These are phyloP conservation scores for Apistogramma diplotaenia DNA, from an alignment of 2,113 vertebrate genomes.

Conservation along the genomic window DNA sequence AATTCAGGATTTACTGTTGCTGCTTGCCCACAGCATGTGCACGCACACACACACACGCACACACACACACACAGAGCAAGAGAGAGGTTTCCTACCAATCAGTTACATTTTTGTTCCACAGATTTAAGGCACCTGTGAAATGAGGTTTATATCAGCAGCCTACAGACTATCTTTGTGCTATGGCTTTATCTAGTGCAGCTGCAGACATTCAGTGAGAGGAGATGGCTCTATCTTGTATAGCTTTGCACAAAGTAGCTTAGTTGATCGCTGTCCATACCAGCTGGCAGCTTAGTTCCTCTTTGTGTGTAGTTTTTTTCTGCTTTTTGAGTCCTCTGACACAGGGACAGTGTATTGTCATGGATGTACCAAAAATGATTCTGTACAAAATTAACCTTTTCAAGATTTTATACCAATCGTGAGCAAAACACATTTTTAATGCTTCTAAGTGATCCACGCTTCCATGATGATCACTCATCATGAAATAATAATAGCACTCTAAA, in stretches of 20 bases:
- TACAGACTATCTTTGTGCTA: constrained; percentile 23
- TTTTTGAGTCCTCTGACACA: not conserved
- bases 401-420: not conserved
- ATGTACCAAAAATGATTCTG: not conserved
- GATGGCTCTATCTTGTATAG: constrained; percentile 43
- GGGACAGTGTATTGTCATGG: not conserved
- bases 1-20: constrained; percentile 56
- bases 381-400: not conserved
- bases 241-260: constrained; percentile 47
- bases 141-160: constrained; percentile 48
- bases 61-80: not conserved
- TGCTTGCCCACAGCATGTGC: not conserved
- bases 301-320: not conserved
- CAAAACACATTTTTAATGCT: not conserved
- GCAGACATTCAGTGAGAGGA: constrained; percentile 20
- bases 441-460: not conserved
- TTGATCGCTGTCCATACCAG: constrained; percentile 38
- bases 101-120: constrained; percentile 43
- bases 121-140: constrained; percentile 55
- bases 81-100: constrained; percentile 36
- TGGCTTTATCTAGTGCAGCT: constrained; percentile 39
- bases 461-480: not conserved
- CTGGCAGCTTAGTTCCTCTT: not conserved
- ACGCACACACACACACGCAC: not conserved
- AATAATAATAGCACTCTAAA: constrained; percentile 13